phyloP scores from a whole-genome alignment of 2,113 vertebrate genomes.

The Thymallus thymallus region DNA sequence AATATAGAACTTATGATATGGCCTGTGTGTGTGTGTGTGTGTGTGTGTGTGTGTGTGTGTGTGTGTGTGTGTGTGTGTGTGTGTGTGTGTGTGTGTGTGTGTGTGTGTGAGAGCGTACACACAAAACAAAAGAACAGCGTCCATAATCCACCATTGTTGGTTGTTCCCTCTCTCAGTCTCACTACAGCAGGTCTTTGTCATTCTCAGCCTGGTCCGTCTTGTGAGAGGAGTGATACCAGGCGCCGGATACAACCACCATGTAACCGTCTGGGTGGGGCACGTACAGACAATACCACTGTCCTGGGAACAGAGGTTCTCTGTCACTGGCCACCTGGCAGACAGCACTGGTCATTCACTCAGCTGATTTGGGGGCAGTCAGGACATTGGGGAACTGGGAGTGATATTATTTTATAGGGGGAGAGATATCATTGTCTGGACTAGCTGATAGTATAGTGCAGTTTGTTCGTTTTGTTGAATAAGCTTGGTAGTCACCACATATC shows the following conservation, averaged over 20 bases:
- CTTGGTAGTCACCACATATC: no score
- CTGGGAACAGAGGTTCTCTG: conserved; percentile 8
- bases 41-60: background rate
- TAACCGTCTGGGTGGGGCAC: background rate
- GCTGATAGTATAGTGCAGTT: no score
- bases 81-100: background rate
- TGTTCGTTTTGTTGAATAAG: no score
- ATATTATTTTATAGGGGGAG: no score
- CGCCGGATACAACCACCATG: background rate
- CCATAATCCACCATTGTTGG: background rate
- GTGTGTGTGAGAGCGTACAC: background rate
- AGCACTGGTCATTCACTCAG: background rate
- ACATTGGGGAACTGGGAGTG: background rate
- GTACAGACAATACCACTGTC: conserved; percentile 2
- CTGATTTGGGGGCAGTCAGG: background rate
- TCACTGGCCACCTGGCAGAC: background rate
- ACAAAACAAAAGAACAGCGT: background rate
- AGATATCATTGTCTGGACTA: background rate
- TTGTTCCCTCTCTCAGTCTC: background rate
- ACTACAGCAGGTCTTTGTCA: background rate
- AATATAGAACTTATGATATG: background rate
- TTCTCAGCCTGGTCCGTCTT: background rate
- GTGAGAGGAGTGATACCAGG: background rate
- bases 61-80: no score
- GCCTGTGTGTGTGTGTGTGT: background rate